Conservation (phyloP, 2,888 invertebrate species). For the Watsonalla cultraria region DNA sequence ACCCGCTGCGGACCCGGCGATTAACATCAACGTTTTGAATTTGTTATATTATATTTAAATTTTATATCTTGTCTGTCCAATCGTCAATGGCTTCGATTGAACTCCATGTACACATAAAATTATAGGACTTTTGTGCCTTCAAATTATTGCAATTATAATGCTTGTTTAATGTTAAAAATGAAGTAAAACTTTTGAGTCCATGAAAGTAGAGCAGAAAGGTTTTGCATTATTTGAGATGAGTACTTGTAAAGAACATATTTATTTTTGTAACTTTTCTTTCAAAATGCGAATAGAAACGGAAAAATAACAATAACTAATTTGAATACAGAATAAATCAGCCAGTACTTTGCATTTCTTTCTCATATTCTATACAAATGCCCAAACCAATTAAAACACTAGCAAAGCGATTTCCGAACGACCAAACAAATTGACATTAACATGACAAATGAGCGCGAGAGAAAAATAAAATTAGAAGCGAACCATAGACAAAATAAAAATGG, state of each 20-base stretch:
- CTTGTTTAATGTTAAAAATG: too few species aligned
- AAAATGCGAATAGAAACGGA: neutral
- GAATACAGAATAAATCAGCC: neutral
- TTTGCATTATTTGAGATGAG: too few species aligned
- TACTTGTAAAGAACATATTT: too few species aligned
- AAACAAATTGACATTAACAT: slow-evolving; percentile 1
- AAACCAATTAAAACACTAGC: neutral
- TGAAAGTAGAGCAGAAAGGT: too few species aligned
- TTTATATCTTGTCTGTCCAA: slow-evolving; percentile 11
- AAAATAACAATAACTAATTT: neutral
- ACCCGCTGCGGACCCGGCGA: slow-evolving; percentile 20
- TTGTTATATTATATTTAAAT: slow-evolving; percentile 29
- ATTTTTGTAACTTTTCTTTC: too few species aligned
- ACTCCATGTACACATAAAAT: neutral
- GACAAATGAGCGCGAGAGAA: slow-evolving; percentile 6
- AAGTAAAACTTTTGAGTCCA: too few species aligned
- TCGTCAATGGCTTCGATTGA: neutral
- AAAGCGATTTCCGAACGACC: neutral
- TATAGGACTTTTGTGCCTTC: too few species aligned
- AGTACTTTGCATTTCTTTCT: neutral
- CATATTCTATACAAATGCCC: neutral
- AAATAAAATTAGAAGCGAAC: slow-evolving; percentile 15
- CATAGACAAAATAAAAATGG: slow-evolving; percentile 54
- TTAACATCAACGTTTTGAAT: slow-evolving; percentile 32
- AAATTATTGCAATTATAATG: too few species aligned